Percentiles rank a stretch among this genome's conserved stretches.
Evolutionary conservation across 2,113 vertebrate species (phyloP).

Genomic region (Pseudopipra pipra): DNA sequence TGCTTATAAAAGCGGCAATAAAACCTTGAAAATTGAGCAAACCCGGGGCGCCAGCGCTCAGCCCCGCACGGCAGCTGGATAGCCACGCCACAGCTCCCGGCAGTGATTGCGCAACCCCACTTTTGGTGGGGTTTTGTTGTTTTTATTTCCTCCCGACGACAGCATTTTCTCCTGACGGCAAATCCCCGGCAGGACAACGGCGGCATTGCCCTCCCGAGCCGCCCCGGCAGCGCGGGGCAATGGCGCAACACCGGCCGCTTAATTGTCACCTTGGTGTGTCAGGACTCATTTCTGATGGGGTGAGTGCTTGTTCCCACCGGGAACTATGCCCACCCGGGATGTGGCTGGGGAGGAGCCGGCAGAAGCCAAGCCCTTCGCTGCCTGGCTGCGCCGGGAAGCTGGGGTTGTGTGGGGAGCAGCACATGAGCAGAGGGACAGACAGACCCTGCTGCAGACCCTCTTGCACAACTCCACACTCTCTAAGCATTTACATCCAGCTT

Average conservation of each 20-base stretch:
- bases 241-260: background rate
- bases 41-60: fast-evolving
- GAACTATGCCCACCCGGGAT: background rate
- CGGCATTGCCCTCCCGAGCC: background rate
- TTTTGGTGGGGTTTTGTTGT: background rate
- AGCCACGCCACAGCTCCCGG: background rate
- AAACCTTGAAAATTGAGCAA: background rate
- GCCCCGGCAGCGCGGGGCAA: fast-evolving
- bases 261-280: background rate
- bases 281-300: background rate
- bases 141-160: background rate
- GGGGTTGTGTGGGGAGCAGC: background rate
- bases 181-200: background rate
- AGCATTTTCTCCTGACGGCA: background rate
- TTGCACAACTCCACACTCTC: no score
- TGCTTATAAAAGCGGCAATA: background rate
- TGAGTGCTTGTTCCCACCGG: background rate
- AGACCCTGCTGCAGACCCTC: background rate
- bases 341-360: background rate
- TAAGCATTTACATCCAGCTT: background rate
- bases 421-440: fast-evolving
- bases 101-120: background rate
- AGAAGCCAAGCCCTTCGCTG: background rate
- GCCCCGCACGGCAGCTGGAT: fast-evolving
- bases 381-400: background rate